Evolutionary conservation across 2,797 vertebrate genomes (phyloP), one percentile per base, ranked within the genome.

Genomic region (Crocodylus rhombifer): DNA sequence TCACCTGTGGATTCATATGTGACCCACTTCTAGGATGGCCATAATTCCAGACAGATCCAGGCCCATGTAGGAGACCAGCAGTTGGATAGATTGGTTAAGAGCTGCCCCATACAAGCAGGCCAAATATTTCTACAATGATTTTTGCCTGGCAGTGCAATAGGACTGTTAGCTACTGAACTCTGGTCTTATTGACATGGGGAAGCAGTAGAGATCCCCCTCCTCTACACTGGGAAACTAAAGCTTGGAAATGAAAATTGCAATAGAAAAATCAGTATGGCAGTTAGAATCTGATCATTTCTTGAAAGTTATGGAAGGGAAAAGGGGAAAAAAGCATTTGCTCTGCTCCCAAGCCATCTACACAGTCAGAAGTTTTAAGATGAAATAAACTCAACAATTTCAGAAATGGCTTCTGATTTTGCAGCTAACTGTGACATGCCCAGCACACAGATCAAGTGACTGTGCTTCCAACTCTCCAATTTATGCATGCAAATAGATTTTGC

Each of bases 211-310:
- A 51, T 51, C 42, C 42, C 42, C 42, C 10, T 51, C 42, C 33
- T 63, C 62, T 57, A 80, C 80, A 75, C 82, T 83, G 57, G 73
- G 83, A 84, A 90, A 78, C 23, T 57, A 86, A 92, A 87, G 65
- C 80, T 61, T 63, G 61, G 60, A 42, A 77, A 91, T 82, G 60
- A 82, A 89, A 84, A 87, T 13, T 28, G 15, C 71, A 80, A 58
- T 25, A 63, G 69, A 51, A 51, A 80, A 74, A 84, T 90, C 42
- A 42, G 67, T 23, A 60, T 26, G 86, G 76, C 7, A 69, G 20
- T 55, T n/a, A n/a, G 65, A 79, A 74, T 55, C 75, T n/a, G 55
- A 56, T 63, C 55, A 77, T 75, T 86, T 61, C 51, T 16, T 63
- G 78, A 63, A n/a, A 69, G 21, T 21, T 25, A n/a, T 21, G n/a